These are phyloP conservation scores for Sebastes iracundus DNA, from an alignment of 2,797 vertebrate genomes.

Conservation along the genomic window DNA sequence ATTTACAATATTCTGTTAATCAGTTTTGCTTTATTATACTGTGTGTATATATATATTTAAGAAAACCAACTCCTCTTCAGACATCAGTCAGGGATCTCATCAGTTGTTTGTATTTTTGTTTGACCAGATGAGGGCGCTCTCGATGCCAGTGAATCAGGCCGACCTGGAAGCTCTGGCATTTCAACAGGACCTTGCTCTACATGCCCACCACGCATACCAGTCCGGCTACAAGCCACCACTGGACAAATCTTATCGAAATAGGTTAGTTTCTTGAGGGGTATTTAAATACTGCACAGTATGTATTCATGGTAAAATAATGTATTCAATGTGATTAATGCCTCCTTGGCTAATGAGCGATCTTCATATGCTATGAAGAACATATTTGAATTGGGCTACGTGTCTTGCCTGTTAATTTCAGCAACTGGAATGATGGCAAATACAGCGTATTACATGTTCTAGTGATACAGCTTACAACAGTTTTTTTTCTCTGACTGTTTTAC, in stretches of 20 bases:
- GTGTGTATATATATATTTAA: background rate
- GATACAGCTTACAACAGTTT: background rate
- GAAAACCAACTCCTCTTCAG: background rate
- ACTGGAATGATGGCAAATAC: background rate
- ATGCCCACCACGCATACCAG: conserved; percentile 88
- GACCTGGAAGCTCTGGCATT: conserved; percentile 89
- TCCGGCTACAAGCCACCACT: conserved; percentile 87
- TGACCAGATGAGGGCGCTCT: conserved; percentile 87
- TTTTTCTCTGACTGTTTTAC: background rate
- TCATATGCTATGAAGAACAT: background rate
- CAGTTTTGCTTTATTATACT: background rate
- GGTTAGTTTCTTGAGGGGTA: conserved; percentile 69
- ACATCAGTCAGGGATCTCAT: background rate
- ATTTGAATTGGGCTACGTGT: background rate
- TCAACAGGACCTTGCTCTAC: conserved; percentile 91
- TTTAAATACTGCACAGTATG: background rate
- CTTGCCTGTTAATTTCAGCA: background rate
- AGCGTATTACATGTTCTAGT: background rate
- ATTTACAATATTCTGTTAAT: background rate
- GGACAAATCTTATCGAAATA: conserved; percentile 91
- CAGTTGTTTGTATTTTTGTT: background rate
- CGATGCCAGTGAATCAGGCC: conserved; percentile 88
- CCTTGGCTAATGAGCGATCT: background rate
- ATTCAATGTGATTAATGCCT: background rate
- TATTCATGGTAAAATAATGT: background rate